Conservation (phyloP, 2,113 vertebrate species). For the Hymenochirus boettgeri region DNA sequence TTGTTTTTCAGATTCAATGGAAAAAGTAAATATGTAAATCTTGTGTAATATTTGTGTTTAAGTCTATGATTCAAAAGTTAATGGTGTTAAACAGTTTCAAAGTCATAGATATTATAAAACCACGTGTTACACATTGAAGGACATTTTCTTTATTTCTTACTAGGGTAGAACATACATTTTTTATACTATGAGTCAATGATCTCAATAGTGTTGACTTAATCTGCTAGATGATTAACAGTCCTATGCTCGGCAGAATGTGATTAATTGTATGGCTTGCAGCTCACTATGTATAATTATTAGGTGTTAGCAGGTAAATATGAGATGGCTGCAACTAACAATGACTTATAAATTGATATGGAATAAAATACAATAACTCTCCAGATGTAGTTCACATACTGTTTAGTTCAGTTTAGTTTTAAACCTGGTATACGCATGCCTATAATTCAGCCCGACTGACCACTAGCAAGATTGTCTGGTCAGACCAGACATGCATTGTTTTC, state of each 20-base stretch:
- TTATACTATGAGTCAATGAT: conserved; percentile 3
- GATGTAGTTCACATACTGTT: too few species aligned
- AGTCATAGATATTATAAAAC: conserved; percentile 7
- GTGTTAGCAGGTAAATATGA: conserved; percentile 42
- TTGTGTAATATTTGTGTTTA: neutral
- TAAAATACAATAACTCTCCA: too few species aligned
- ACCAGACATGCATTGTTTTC: too few species aligned
- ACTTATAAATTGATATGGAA: conserved; percentile 32
- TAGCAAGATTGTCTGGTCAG: too few species aligned
- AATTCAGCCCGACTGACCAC: too few species aligned
- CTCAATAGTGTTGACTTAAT: conserved; percentile 18
- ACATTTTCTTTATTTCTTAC: conserved; percentile 29
- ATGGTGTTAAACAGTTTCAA: neutral
- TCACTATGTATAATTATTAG: conserved; percentile 40
- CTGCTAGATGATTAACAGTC: conserved; percentile 30
- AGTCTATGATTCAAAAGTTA: neutral
- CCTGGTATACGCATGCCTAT: too few species aligned
- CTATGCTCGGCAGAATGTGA: conserved; percentile 33
- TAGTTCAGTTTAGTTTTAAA: too few species aligned
- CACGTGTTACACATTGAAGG: conserved; percentile 17
- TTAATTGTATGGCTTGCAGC: conserved; percentile 39
- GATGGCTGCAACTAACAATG: conserved; percentile 21
- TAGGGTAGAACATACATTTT: conserved; percentile 27
- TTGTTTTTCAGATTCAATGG: too few species aligned
- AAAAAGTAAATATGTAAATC: too few species aligned